A percentile compares a stretch with the other conserved stretches of the same genome.
These are phyloP conservation scores for Atherix ibis DNA, from an alignment of 2,888 invertebrate genomes.

Conservation along the genomic window DNA sequence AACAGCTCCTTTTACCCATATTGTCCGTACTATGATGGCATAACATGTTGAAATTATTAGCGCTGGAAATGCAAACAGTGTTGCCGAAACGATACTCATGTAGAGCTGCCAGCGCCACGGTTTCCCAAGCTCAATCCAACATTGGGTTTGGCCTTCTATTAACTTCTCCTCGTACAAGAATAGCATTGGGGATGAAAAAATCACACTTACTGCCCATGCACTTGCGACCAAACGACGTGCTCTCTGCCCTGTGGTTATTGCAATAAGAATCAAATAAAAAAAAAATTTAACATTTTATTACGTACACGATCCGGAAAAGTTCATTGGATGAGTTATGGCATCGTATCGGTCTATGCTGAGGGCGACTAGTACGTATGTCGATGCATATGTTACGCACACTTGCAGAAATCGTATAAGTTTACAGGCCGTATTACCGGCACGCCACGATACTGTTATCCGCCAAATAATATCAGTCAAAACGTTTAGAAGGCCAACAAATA, in stretches of 20 bases:
- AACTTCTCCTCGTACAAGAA: conserved; percentile 65
- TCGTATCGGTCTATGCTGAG: conserved; percentile 86
- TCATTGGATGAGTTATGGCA: conserved; percentile 88
- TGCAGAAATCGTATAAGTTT: conserved; percentile 73
- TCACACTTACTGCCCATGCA: conserved; percentile 67
- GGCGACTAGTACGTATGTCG: conserved; percentile 83
- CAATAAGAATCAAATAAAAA: conserved; percentile 6
- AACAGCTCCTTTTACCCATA: conserved; percentile 60
- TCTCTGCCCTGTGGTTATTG: conserved; percentile 51
- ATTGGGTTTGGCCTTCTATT: conserved; percentile 63
- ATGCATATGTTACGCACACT: conserved; percentile 80
- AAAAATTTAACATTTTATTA: conserved; percentile 19
- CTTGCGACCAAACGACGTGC: conserved; percentile 61
- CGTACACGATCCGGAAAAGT: conserved; percentile 89
- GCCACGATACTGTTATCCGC: conserved; percentile 78
- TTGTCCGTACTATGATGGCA: conserved; percentile 77
- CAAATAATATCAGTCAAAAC: conserved; percentile 82
- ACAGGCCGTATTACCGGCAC: conserved; percentile 77
- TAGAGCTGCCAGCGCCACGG: conserved; percentile 73
- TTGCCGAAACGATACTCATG: conserved; percentile 66
- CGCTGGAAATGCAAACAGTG: conserved; percentile 74
- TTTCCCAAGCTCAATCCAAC: conserved; percentile 73
- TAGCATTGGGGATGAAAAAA: conserved; percentile 70
- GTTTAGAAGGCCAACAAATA: conserved; percentile 73
- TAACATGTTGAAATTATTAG: conserved; percentile 81